Base-by-base conservation (phyloP, 2,888 invertebrate species). In the Polydrusus tereticollis region DNA sequence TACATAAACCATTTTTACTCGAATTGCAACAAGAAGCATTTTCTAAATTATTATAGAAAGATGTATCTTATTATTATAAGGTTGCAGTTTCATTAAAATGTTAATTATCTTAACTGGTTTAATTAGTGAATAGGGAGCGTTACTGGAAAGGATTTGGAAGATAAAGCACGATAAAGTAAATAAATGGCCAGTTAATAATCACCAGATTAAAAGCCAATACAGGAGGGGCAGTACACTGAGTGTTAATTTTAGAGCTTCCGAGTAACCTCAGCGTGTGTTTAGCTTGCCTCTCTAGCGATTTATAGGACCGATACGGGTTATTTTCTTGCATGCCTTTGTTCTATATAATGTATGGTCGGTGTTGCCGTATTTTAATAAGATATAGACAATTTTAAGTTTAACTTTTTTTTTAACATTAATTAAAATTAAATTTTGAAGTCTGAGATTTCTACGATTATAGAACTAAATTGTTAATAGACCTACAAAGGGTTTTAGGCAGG, bases 141-240 rank as follows among this genome's bases (percentile, higher is more conserved):
- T 7, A 36, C 36, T 3, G 1, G 3, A 47, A 12, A 47, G 12
- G n/a, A 47, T 12, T 21, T 10, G 23, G 47, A 12, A 47, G 47
- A 21, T 21, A 12, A 16, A 21, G 23, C 8, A 2, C 29, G 29
- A 55, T 29, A 29, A 55, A 16, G 1, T 33, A 29, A 26, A 16
- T 55, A 26, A 50, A 55, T 55, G 29, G 16, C 29, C 52, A 55
- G 7, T 55, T 55, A 55, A 55, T 55, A 55, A 55, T 29, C 33
- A 29, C 16, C 29, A 5, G 52, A 55, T 55, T 55, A 55, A 55
- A 55, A 55, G 52, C 29, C 29, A 55, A 55, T 55, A 55, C 29
- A 55, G 29, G 16, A 55, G 52, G 52, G 18, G 52, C 52, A 55
- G 52, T 55, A 14, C 50, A 50, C 52, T 16, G 7, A 52, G 29